phyloP scores from a whole-genome alignment of 2,888 invertebrate genomes.

The Cataglyphis albicans region DNA sequence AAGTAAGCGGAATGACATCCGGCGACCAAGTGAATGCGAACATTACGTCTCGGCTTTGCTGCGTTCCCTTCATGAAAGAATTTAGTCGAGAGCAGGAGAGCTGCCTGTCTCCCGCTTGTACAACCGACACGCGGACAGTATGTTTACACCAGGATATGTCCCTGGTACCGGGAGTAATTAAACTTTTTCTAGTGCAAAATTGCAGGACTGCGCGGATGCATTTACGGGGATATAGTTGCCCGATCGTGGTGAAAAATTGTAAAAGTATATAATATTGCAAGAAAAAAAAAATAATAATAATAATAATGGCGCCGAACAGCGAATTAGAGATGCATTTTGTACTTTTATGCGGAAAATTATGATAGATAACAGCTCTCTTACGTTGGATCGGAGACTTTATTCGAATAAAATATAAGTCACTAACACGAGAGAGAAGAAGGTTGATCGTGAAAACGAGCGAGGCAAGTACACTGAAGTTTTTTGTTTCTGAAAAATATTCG shows the following conservation, averaged over 20 bases:
- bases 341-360: background rate
- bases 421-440: background rate
- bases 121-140: slow-evolving; percentile 40
- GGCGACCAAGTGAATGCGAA: slow-evolving; percentile 49
- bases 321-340: background rate
- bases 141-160: slow-evolving; percentile 71
- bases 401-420: background rate
- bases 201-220: slow-evolving; percentile 56
- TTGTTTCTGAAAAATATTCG: slow-evolving; percentile 32
- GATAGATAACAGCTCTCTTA: slow-evolving; percentile 9
- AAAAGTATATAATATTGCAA: slow-evolving; percentile 31
- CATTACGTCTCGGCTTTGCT: slow-evolving; percentile 38
- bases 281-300: background rate
- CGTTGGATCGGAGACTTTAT: background rate
- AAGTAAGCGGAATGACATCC: slow-evolving; percentile 57
- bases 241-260: slow-evolving; percentile 65
- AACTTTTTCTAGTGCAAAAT: slow-evolving; percentile 75
- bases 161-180: slow-evolving; percentile 70
- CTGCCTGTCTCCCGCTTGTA: slow-evolving; percentile 33
- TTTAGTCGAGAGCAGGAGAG: slow-evolving; percentile 40
- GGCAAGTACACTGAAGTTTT: background rate
- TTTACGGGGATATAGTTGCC: slow-evolving; percentile 53
- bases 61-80: slow-evolving; percentile 51
- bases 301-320: background rate
- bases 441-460: background rate